phyloP scores from a whole-genome alignment of 2,888 invertebrate genomes.

The Dynastes tityus region DNA sequence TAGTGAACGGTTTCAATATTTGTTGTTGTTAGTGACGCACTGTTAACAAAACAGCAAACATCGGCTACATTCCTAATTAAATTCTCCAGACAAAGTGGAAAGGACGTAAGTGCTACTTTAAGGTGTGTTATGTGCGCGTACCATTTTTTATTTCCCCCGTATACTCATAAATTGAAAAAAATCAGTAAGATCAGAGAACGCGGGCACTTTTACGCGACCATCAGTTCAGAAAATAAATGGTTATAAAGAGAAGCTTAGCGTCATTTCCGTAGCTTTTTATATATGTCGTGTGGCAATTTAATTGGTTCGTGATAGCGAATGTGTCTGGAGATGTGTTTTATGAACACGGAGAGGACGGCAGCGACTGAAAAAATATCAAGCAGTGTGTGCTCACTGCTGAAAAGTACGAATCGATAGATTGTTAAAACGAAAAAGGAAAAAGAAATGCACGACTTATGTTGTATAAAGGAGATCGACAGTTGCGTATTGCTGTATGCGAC shows the following conservation, averaged over 20 bases:
- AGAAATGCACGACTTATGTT: not conserved
- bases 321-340: constrained; percentile 7
- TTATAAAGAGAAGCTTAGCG: constrained; percentile 25
- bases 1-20: too few species aligned
- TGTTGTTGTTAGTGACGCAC: too few species aligned
- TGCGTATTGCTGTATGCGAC: constrained; percentile 12
- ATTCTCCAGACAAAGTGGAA: too few species aligned
- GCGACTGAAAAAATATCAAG: not conserved
- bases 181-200: not conserved
- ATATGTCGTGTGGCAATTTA: constrained; percentile 17
- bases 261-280: constrained; percentile 8
- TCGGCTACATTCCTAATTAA: too few species aligned
- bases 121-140: too few species aligned
- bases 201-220: not conserved
- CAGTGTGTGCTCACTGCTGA: not conserved
- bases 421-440: not conserved
- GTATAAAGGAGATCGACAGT: constrained; percentile 15
- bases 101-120: too few species aligned
- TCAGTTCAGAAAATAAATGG: constrained; percentile 29
- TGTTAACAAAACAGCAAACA: too few species aligned
- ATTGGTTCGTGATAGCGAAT: constrained; percentile 8
- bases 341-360: constrained; percentile 9
- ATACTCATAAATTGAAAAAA: not conserved
- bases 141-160: too few species aligned
- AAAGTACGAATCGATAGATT: constrained; percentile 3